phyloP scores from a whole-genome alignment of 2,888 invertebrate species.

The Ligdia adustata region DNA sequence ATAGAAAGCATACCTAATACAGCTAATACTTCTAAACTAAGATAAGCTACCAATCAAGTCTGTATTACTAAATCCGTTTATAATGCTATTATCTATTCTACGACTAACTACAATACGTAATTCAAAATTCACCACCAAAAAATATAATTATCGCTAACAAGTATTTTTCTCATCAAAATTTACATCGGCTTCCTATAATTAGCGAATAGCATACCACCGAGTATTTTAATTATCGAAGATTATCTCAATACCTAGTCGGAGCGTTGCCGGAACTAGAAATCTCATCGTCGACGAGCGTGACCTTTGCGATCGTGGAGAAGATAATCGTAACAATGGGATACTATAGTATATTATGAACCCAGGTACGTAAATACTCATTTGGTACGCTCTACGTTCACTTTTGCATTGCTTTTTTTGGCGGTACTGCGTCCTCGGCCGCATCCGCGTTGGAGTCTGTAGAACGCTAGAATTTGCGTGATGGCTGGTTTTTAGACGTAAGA shows the following conservation, averaged over 20 bases:
- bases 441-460: slow-evolving; percentile 51
- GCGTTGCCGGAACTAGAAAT: slow-evolving; percentile 43
- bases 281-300: slow-evolving; percentile 45
- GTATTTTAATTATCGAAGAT: slow-evolving; percentile 23
- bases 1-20: too few species aligned
- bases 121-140: slow-evolving; percentile 3
- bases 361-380: slow-evolving; percentile 30
- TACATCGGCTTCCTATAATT: slow-evolving; percentile 23
- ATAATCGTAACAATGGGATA: slow-evolving; percentile 52
- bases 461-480: slow-evolving; percentile 30
- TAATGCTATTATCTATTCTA: background rate
- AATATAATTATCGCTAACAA: slow-evolving; percentile 10
- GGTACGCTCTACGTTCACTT: slow-evolving; percentile 47
- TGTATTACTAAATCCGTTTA: background rate
- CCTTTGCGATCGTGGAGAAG: slow-evolving; percentile 46
- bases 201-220: slow-evolving; percentile 12
- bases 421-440: slow-evolving; percentile 53
- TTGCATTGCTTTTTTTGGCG: slow-evolving; percentile 38
- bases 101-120: too few species aligned
- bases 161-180: slow-evolving; percentile 20
- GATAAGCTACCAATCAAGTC: too few species aligned
- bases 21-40: too few species aligned
- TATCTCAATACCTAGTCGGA: slow-evolving; percentile 4
- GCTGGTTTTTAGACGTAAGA: slow-evolving; percentile 22
- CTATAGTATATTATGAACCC: background rate